phyloP scores from a whole-genome alignment of 2,113 vertebrate species.

The Cisticola juncidis region DNA sequence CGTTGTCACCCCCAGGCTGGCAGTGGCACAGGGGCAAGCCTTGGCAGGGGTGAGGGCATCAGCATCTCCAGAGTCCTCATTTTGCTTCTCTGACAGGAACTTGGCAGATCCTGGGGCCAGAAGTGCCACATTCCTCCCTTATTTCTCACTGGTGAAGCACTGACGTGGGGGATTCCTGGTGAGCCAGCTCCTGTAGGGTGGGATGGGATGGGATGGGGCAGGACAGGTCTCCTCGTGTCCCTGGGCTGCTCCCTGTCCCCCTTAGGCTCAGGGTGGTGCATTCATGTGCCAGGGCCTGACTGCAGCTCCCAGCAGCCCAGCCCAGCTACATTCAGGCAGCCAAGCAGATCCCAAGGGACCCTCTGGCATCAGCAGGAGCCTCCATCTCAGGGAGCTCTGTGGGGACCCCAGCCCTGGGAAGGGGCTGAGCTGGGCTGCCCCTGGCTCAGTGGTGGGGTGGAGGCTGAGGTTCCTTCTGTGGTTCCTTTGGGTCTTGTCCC shows the following conservation, averaged over 20 bases:
- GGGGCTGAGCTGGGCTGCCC: not conserved
- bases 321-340: not conserved
- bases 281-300: not conserved
- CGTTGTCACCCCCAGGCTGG: fast-evolving
- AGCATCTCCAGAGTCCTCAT: not conserved
- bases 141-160: not conserved
- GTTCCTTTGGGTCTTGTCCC: not conserved
- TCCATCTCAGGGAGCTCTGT: not conserved
- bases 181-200: not conserved
- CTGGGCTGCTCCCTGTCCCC: not conserved
- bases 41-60: not conserved
- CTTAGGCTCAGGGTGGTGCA: fast-evolving
- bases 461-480: not conserved
- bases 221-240: not conserved
- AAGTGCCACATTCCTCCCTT: not conserved
- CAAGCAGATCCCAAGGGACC: not conserved
- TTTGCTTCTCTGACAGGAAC: not conserved
- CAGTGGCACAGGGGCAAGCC: not conserved
- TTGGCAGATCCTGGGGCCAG: not conserved
- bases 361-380: not conserved
- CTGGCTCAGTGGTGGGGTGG: not conserved
- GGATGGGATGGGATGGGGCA: not conserved
- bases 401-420: not conserved
- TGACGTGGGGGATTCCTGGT: not conserved
- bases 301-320: not conserved